These are phyloP conservation scores for Ceyx erithaca DNA, from an alignment of 2,797 vertebrate species.

Conservation along the genomic window DNA sequence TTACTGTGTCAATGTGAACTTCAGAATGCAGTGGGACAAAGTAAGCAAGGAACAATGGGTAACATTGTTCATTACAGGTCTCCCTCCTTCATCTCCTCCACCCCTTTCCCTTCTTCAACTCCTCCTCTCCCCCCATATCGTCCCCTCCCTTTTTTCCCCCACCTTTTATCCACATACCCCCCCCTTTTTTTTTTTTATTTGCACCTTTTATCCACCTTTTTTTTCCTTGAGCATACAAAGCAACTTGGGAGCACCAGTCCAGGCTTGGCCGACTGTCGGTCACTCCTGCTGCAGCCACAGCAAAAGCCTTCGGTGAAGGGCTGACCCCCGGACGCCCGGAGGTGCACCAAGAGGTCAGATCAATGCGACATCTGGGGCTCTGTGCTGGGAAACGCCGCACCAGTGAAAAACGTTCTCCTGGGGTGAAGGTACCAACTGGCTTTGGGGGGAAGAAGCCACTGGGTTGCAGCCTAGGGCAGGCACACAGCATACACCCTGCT, in stretches of 20 bases:
- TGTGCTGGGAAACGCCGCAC: not conserved
- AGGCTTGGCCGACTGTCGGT: not conserved
- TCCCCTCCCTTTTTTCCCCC: no score
- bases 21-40: no score
- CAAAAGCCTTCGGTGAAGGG: not conserved
- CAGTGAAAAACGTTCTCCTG: not conserved
- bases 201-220: not conserved
- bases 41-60: no score
- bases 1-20: no score
- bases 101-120: not conserved
- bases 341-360: not conserved
- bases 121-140: not conserved
- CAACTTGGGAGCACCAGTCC: not conserved
- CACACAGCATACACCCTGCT: not conserved
- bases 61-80: no score
- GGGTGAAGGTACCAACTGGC: not conserved
- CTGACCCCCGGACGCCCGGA: fast-evolving
- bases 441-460: not conserved
- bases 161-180: not conserved
- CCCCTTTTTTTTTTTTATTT: no score
- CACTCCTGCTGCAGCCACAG: not conserved
- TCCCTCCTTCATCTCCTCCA: not conserved
- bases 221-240: not conserved
- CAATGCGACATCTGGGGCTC: not conserved
- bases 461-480: not conserved